Conservation (phyloP, 1,140 invertebrate genomes). For the Ptiloglossa arizonensis region DNA sequence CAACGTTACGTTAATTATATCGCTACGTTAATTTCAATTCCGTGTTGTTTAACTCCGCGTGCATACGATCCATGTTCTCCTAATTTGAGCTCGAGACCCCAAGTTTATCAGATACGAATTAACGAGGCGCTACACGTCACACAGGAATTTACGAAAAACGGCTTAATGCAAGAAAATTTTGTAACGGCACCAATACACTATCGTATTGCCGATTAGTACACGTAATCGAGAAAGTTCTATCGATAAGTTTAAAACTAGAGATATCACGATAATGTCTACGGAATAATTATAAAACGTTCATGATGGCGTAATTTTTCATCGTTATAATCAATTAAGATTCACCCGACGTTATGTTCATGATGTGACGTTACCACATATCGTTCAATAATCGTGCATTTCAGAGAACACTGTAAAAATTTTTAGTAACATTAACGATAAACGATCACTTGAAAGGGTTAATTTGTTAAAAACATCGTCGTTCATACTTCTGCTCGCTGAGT, state of each 20-base stretch:
- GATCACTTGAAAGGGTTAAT: no score
- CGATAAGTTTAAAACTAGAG: constrained; percentile 54
- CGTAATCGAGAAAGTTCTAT: constrained; percentile 57
- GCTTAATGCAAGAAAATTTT: constrained; percentile 30
- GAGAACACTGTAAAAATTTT: not conserved
- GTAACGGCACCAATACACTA: constrained; percentile 29
- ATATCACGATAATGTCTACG: constrained; percentile 12
- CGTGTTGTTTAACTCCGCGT: not conserved
- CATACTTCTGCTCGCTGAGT: no score
- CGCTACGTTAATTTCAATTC: no score
- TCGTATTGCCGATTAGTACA: constrained; percentile 44
- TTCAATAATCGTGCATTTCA: not conserved
- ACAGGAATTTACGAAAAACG: constrained; percentile 17
- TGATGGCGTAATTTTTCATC: constrained; percentile 56
- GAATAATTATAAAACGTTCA: constrained; percentile 51
- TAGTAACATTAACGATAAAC: not conserved
- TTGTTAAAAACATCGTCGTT: no score
- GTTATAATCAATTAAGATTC: not conserved
- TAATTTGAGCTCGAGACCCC: constrained; percentile 14
- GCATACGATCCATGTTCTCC: not conserved
- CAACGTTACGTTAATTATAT: not conserved
- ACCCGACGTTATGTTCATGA: not conserved
- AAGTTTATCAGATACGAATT: constrained; percentile 3
- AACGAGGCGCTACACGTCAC: constrained; percentile 19
- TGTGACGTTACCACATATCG: constrained; percentile 1